Evolutionary conservation across 2,113 vertebrate genomes (phyloP), one percentile per base, ranked within the genome.

Genomic region (Regulus satrapa): DNA sequence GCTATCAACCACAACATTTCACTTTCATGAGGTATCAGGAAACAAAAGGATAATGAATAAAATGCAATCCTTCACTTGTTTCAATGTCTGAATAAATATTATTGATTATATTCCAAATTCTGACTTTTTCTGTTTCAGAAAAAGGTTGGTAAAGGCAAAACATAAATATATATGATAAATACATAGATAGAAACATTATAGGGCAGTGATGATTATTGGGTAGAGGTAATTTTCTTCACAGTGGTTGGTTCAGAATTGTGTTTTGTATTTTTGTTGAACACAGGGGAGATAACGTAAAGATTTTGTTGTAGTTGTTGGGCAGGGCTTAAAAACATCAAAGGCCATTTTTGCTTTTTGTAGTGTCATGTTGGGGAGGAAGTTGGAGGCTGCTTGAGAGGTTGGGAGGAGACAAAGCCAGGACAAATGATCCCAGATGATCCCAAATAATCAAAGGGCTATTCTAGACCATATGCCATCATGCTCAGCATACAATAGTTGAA

Each of bases 231-330:
- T 63, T 63, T 79, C 9, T 56, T 48, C 31, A 34, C 17, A 21
- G 29, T 41, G 25, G 11, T 9, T 78, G 34, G 9, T 71, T 41
- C 7, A 54, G n/a, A 20, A 10, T 11, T 55, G 9, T 34, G 10
- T 17, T 71, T 71, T 34, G 10, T 23, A 31, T 71, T 71, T 71
- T 32, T 34, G 17, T 20, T 48, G 29, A 87, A 40, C 8, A 54
- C 0, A 1, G 11, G 9, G 4, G 21, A 34, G 20, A 41, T 48
- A 71, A 62, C 18, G 29, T 4, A 48, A 19, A 62, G 10, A 17
- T 15, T 29, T 40, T 40, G 6, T 71, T 62, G n/a, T 29, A 38
- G 16, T 24, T 46, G 13, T 54, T 71, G 29, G 55, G 9, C 7
- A 55, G n/a, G 13, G 2, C 20, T 71, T 34, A 21, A 13, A 21